phyloP scores from a whole-genome alignment of 35 echinoderm and acorn worm species.

The Heliocidaris erythrogramma region DNA sequence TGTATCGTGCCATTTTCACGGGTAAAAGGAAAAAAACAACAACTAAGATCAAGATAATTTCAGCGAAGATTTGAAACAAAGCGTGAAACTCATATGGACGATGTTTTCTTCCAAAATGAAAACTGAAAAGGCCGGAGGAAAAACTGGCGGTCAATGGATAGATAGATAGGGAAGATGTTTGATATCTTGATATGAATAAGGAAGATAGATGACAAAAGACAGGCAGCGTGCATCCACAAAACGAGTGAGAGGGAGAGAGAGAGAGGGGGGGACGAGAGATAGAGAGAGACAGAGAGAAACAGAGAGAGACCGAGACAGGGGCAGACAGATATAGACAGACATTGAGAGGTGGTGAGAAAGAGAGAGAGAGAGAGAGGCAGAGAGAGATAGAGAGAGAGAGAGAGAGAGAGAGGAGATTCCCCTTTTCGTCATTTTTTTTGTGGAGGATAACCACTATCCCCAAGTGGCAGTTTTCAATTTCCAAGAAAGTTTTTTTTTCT shows the following conservation, averaged over 20 bases:
- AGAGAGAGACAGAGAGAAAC: too few species aligned
- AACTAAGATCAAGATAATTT: not conserved
- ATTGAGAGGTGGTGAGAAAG: not conserved
- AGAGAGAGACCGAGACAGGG: too few species aligned
- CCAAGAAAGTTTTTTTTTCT: not conserved
- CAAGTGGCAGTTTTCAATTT: conserved; percentile 24
- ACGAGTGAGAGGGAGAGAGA: too few species aligned
- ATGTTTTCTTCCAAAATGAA: not conserved
- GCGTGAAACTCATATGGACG: not conserved
- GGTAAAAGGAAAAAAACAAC: not conserved
- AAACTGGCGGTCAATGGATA: not conserved
- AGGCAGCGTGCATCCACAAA: too few species aligned
- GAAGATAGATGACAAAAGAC: too few species aligned
- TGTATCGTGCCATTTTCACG: not conserved
- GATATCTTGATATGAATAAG: not conserved
- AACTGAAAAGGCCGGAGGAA: not conserved
- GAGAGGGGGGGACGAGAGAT: too few species aligned
- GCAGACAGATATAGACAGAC: too few species aligned
- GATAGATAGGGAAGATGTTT: not conserved
- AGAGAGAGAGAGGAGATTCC: not conserved
- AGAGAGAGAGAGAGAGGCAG: not conserved
- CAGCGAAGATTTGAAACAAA: not conserved
- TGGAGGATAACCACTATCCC: not conserved
- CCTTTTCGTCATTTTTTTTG: not conserved
- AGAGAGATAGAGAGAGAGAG: not conserved